These are phyloP conservation scores for Mellilla xanthometata DNA, from an alignment of 2,888 invertebrate genomes.

Conservation along the genomic window DNA sequence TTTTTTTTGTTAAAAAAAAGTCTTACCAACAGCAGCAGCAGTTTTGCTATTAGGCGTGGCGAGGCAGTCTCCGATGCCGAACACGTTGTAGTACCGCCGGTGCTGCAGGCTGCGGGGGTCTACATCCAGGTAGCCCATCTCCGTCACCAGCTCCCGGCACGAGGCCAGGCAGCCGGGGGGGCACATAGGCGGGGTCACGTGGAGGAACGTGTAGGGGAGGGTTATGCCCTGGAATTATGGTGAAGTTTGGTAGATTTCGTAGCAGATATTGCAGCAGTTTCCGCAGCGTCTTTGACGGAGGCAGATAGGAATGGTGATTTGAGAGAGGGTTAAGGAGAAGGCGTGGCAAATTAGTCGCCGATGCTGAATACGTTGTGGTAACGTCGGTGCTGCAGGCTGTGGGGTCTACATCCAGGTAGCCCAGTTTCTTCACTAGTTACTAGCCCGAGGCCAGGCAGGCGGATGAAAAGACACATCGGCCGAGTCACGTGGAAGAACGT, in stretches of 20 bases:
- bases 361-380: conserved; percentile 94
- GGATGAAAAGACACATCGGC: conserved; percentile 92
- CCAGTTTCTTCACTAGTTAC: conserved; percentile 85
- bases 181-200: conserved; percentile 94
- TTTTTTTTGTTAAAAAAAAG: background rate
- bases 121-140: conserved; percentile 89
- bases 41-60: conserved; percentile 96
- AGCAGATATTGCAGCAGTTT: no score
- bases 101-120: conserved; percentile 91
- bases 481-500: conserved; percentile 94
- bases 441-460: conserved; percentile 81
- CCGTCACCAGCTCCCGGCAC: conserved; percentile 85
- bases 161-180: conserved; percentile 85
- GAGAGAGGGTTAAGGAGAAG: no score
- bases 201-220: conserved; percentile 90
- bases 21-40: conserved; percentile 94
- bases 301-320: no score
- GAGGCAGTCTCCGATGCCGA: conserved; percentile 96
- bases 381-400: conserved; percentile 89
- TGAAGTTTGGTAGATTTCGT: background rate
- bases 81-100: conserved; percentile 89
- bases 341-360: conserved; percentile 94
- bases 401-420: conserved; percentile 89
- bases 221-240: conserved; percentile 44
- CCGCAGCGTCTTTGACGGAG: no score